Evolutionary conservation across 2,113 vertebrate species (phyloP), one percentile per base, ranked within the genome.

Genomic region (Tenebrosternarchus preto): DNA sequence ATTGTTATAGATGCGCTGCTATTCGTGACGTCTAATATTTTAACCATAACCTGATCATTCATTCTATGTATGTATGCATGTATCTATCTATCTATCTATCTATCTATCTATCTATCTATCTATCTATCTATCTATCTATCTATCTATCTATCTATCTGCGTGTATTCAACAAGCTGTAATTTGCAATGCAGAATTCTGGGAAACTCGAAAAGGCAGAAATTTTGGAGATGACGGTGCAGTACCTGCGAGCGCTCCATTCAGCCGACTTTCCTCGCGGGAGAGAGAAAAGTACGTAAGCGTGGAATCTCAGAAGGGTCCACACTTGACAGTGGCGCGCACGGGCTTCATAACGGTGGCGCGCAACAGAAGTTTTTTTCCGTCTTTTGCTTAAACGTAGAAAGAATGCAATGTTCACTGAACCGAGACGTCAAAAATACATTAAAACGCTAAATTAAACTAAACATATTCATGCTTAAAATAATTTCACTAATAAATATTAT

Each of bases 181-280:
- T 11, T 59, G 22, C 43, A 33, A 5, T 56, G 79, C 88, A 99
- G 97, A 98, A 95, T 84, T 97, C 96, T 15, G 98, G 98, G 22
- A 99, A 99, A 88, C 90, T 99, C 84, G 98, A 99, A 88, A 99
- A 99, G 56, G 98, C 98, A 3, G 98, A 99, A 88, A 99, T 99
- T 85, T 88, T 99, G 84, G 98, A 99, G 88, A 98, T 99, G 98
- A 99, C 98, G 0, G 97, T 99, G 20, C 97, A 99, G 88, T 99
- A 99, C 87, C 90, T 99, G 80, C 88, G 96, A 68, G 97, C 96
- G 50, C 91, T 99, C 57, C 97, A 99, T 86, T 95, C 97, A 0
- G 95, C 97, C 0, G 97, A 98, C 84, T 97, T 98, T 57, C 96
- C 96, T 25, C 92, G 97, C 0, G 96, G 97, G 19, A 94, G 96